Evolutionary conservation across 2,113 vertebrate species (phyloP).

Genomic region (Gambusia affinis): DNA sequence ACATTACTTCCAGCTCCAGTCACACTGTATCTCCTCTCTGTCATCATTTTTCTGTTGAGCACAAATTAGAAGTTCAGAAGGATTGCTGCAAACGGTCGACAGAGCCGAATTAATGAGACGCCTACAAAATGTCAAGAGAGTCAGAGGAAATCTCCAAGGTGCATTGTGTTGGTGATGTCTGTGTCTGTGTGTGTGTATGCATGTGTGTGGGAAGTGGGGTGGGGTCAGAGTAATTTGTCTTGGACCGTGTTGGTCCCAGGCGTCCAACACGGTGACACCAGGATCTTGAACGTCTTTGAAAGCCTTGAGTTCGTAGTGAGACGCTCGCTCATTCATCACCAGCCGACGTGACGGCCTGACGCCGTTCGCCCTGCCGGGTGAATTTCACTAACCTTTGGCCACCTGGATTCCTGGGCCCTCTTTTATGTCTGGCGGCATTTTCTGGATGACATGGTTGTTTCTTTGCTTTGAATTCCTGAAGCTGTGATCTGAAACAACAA

Average conservation of each 20-base stretch:
- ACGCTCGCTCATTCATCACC: slow-evolving; percentile 60
- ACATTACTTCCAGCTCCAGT: not conserved
- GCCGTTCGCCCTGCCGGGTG: slow-evolving; percentile 8
- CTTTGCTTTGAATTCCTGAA: not conserved
- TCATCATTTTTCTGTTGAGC: slow-evolving; percentile 7
- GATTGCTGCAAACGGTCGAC: slow-evolving; percentile 36
- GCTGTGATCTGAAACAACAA: slow-evolving; percentile 62
- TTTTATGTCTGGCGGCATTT: slow-evolving; percentile 23
- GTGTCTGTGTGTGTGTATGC: no score
- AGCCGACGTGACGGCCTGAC: slow-evolving; percentile 29
- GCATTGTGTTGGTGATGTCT: slow-evolving; percentile 41
- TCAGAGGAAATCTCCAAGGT: slow-evolving; percentile 65
- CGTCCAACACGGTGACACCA: slow-evolving; percentile 22
- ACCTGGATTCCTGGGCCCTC: slow-evolving; percentile 36
- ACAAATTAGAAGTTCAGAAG: slow-evolving; percentile 18
- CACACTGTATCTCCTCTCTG: not conserved
- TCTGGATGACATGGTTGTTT: slow-evolving; percentile 9
- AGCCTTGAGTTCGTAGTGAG: slow-evolving; percentile 30
- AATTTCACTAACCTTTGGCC: slow-evolving; percentile 37
- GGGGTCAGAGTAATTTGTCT: slow-evolving; percentile 55
- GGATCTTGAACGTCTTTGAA: slow-evolving; percentile 18
- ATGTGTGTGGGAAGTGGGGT: no score
- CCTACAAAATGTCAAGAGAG: slow-evolving; percentile 74
- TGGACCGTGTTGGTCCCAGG: not conserved
- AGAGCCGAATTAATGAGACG: slow-evolving; percentile 59